Evolutionary conservation across 1,140 invertebrate genomes (phyloP).

Genomic region (Lepidostoma basale): DNA sequence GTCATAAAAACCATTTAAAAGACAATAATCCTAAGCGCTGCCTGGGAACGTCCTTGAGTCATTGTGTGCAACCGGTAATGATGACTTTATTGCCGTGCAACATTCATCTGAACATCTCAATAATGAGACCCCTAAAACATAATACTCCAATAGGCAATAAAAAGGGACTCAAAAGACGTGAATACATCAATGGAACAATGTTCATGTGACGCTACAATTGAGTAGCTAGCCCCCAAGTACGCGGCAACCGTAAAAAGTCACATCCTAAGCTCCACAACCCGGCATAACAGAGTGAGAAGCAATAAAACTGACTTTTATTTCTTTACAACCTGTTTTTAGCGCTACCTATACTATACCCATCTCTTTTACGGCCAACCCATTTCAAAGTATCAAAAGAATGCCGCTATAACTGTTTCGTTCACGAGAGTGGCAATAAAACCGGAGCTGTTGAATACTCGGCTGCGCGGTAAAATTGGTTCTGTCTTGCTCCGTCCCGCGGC

Average conservation of each 20-base stretch:
- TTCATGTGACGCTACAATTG: slow-evolving; percentile 37
- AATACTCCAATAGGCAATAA: slow-evolving; percentile 32
- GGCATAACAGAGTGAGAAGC: slow-evolving; percentile 62
- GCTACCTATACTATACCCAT: slow-evolving; percentile 50
- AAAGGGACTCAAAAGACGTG: slow-evolving; percentile 36
- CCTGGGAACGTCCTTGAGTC: slow-evolving; percentile 24
- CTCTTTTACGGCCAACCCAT: slow-evolving; percentile 47
- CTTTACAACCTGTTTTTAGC: slow-evolving; percentile 63
- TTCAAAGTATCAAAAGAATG: slow-evolving; percentile 36
- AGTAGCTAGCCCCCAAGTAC: slow-evolving; percentile 29
- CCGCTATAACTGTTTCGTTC: slow-evolving; percentile 36
- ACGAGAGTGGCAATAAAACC: slow-evolving; percentile 39
- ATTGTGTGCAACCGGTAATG: slow-evolving; percentile 26
- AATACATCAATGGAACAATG: slow-evolving; percentile 35
- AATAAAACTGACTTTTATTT: slow-evolving; percentile 65
- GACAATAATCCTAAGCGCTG: slow-evolving; percentile 15
- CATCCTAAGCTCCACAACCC: slow-evolving; percentile 34
- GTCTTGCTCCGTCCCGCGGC: slow-evolving; percentile 55
- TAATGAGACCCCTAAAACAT: slow-evolving; percentile 43
- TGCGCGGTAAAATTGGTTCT: slow-evolving; percentile 48
- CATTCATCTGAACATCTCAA: slow-evolving; percentile 39
- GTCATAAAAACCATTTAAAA: slow-evolving; percentile 18
- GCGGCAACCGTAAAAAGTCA: slow-evolving; percentile 20
- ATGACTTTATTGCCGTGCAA: slow-evolving; percentile 31
- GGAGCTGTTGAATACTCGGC: slow-evolving; percentile 37